phyloP scores from a whole-genome alignment of 2,797 vertebrate species.

The Gymnocypris eckloni region DNA sequence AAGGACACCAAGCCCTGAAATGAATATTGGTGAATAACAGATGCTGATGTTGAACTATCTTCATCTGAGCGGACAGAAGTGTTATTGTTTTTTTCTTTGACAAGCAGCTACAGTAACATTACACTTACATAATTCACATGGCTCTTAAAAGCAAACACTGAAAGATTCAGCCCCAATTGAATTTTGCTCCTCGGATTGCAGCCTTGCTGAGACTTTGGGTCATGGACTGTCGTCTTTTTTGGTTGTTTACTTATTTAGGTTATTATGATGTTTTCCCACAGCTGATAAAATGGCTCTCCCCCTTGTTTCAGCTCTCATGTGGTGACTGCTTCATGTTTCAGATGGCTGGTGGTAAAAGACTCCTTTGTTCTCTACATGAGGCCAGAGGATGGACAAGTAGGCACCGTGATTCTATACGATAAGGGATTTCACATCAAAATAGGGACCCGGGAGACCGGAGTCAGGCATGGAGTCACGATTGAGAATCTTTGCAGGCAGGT shows the following conservation, averaged over 20 bases:
- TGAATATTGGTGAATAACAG: conserved; percentile 60
- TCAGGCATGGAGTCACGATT: conserved; percentile 65
- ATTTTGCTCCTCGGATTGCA: conserved; percentile 56
- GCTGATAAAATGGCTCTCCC: conserved; percentile 44
- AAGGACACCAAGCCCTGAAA: conserved; percentile 58
- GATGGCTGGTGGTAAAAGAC: conserved; percentile 71
- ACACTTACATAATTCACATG: conserved; percentile 62
- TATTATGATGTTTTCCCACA: conserved; percentile 61
- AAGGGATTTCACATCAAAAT: conserved; percentile 76
- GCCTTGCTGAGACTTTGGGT: conserved; percentile 48
- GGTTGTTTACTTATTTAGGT: conserved; percentile 62
- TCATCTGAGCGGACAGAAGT: conserved; percentile 43
- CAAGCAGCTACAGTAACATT: conserved; percentile 58
- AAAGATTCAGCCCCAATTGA: conserved; percentile 43
- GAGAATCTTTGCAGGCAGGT: conserved; percentile 72
- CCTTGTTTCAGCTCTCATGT: conserved; percentile 56
- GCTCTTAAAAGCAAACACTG: conserved; percentile 62
- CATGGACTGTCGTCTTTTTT: conserved; percentile 47
- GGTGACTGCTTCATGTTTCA: conserved; percentile 61
- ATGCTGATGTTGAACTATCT: conserved; percentile 52
- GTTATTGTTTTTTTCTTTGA: conserved; percentile 60
- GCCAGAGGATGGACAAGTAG: conserved; percentile 70
- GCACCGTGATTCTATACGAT: conserved; percentile 73
- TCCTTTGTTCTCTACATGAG: conserved; percentile 79
- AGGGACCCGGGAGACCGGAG: conserved; percentile 67